Evolutionary conservation across 2,797 vertebrate genomes (phyloP).

Genomic region (Taenioides sp.): DNA sequence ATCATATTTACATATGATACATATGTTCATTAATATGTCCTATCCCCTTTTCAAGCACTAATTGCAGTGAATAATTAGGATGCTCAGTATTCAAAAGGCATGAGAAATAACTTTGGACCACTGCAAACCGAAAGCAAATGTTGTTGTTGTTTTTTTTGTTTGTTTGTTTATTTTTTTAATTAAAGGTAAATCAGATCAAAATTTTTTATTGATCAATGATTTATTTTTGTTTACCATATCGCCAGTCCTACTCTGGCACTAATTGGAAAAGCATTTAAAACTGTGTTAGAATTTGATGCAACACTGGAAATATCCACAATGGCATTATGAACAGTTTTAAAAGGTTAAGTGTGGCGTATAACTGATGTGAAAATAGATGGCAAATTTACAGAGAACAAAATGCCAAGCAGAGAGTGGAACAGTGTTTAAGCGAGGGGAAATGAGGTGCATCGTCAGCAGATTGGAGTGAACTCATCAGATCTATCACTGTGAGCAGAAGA

Average conservation of each 20-base stretch:
- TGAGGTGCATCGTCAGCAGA: not conserved
- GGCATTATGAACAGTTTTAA: not conserved
- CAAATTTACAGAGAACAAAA: not conserved
- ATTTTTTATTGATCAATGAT: too few relatives aligned
- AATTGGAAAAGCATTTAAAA: not conserved
- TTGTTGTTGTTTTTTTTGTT: too few relatives aligned
- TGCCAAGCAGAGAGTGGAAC: not conserved
- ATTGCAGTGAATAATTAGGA: too few relatives aligned
- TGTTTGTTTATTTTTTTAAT: too few relatives aligned
- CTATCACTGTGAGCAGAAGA: not conserved
- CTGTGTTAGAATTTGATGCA: not conserved
- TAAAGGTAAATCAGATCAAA: too few relatives aligned
- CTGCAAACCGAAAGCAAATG: too few relatives aligned
- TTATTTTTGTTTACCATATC: too few relatives aligned
- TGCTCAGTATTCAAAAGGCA: too few relatives aligned
- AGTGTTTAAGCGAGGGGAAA: slow-evolving; percentile 3
- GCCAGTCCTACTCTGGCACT: not conserved
- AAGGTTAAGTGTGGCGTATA: not conserved
- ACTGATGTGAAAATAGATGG: not conserved
- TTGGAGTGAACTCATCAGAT: not conserved
- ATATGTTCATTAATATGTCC: too few relatives aligned
- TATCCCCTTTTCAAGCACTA: too few relatives aligned
- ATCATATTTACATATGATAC: too few relatives aligned
- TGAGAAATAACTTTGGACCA: too few relatives aligned
- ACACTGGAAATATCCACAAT: not conserved